Conservation (phyloP, 2,113 vertebrate species). For the Chinchilla lanigera region DNA sequence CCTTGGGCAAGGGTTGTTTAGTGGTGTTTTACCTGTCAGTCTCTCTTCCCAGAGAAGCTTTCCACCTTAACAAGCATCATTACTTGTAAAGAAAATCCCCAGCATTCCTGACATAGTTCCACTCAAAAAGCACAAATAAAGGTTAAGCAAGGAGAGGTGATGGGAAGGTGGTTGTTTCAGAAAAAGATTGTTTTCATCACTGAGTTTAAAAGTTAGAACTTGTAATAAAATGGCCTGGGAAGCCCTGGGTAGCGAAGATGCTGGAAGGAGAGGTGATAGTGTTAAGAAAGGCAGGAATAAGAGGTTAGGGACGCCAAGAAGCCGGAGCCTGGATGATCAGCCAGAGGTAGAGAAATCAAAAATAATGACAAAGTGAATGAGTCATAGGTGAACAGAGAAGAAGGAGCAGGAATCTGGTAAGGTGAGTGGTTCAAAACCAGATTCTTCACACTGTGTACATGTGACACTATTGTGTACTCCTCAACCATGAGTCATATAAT, state of each 20-base stretch:
- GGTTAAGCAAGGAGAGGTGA: conserved; percentile 33
- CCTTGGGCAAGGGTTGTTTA: background rate
- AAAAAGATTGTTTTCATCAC: background rate
- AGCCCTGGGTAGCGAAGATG: background rate
- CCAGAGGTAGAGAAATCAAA: background rate
- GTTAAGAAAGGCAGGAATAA: background rate
- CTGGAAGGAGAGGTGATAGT: background rate
- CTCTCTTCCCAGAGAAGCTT: conserved; percentile 27
- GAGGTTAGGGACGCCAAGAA: background rate
- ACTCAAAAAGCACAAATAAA: background rate
- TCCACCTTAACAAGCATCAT: background rate
- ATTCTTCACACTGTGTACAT: background rate
- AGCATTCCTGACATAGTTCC: background rate
- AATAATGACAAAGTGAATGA: background rate
- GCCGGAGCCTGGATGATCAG: background rate
- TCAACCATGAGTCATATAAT: background rate
- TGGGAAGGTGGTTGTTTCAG: background rate
- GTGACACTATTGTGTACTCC: background rate
- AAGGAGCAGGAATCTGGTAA: background rate
- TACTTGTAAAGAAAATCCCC: conserved; percentile 30
- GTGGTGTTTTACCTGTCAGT: background rate
- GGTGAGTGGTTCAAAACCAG: background rate
- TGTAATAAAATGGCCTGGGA: background rate
- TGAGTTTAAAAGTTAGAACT: background rate
- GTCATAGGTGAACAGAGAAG: background rate